Evolutionary conservation across 2,888 invertebrate species (phyloP), one percentile per base, ranked within the genome.

Genomic region (Timema cristinae): DNA sequence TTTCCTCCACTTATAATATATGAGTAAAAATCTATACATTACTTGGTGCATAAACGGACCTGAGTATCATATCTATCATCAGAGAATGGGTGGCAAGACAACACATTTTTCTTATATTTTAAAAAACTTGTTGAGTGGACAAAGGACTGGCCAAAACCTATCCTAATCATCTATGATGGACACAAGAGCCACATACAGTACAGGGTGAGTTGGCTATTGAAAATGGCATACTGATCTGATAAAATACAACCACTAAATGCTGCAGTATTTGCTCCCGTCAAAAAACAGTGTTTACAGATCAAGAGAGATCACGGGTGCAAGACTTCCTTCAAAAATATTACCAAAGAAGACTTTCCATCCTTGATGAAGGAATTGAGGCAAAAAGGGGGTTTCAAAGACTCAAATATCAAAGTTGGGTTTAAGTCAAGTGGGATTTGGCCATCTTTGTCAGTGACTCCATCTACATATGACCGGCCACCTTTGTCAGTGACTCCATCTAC

Each of bases 101-200:
- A 15, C 61, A 61, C 61, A 5, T 61, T 61, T 47, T 61, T 7
- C 61, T 8, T 15, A 9, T 61, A 61, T 47, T 61, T 61, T 61
- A 8, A 61, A 47, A 61, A 61, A 61, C 61, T 61, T 61, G 16
- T 61, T 6, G n/a, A 7, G n/a, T 59, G 59, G 59, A 59, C 59
- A 7, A 59, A 59, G 7, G 61, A 61, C 32, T 61, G 61, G 61
- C 61, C 61, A 61, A 61, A 61, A 47, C 61, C 61, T 47, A 61
- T 59, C 7, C 59, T 61, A 16, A 61, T 61, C 47, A 15, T 61
- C 15, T 61, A 61, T 61, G 61, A 61, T 61, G 61, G 61, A 9
- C 61, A 61, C 61, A 61, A 61, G 47, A 61, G 61, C 32, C 61
- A 61, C 61, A 61, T 61, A 61, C 61, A 61, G 16, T 61, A 61